A percentile compares a stretch with the other conserved stretches of the same genome.
phyloP scores from a whole-genome alignment of 2,888 invertebrate species.

The Chironomus riparius region DNA sequence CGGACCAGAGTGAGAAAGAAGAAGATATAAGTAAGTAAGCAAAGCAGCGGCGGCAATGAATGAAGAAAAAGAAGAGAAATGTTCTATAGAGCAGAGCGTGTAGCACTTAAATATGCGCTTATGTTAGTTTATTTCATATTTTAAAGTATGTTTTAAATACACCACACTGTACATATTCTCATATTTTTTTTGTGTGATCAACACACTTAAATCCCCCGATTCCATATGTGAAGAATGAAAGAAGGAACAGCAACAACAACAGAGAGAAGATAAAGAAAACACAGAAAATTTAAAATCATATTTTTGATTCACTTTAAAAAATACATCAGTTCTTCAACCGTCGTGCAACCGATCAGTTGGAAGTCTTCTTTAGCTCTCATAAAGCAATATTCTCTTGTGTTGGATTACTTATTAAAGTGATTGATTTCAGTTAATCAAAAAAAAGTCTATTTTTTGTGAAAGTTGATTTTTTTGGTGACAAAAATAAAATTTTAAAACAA shows the following conservation, averaged over 20 bases:
- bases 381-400: background rate
- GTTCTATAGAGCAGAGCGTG: background rate
- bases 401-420: background rate
- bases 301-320: slow-evolving; percentile 18
- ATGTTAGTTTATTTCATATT: background rate
- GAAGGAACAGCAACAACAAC: background rate
- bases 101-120: slow-evolving; percentile 3
- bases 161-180: background rate
- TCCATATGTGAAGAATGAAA: slow-evolving; percentile 15
- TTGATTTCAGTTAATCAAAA: background rate
- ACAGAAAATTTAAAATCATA: slow-evolving; percentile 17
- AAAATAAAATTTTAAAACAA: background rate
- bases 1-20: too few species aligned
- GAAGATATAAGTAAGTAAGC: too few species aligned
- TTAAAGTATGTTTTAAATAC: slow-evolving; percentile 8
- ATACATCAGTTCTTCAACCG: slow-evolving; percentile 18
- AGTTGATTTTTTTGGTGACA: background rate
- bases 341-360: slow-evolving; percentile 25
- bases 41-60: background rate
- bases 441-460: background rate
- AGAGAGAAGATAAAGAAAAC: slow-evolving; percentile 23
- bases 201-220: slow-evolving; percentile 6
- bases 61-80: background rate
- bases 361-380: slow-evolving; percentile 14
- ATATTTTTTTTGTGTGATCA: background rate